Percentiles rank a stretch among this genome's conserved stretches.
Conservation (phyloP, 2,113 vertebrate species). For the Cariama cristata region DNA sequence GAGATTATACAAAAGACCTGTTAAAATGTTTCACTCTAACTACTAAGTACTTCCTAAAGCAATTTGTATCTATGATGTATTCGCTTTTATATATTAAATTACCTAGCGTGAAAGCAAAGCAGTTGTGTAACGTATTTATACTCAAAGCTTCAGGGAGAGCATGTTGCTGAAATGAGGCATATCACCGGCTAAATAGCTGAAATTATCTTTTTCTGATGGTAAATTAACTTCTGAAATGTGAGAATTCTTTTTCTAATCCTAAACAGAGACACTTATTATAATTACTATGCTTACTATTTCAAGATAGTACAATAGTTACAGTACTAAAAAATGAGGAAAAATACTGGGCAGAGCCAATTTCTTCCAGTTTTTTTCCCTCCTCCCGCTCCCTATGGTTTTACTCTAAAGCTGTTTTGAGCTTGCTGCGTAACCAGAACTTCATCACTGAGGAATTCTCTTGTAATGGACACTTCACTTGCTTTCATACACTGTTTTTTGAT, state of each 20-base stretch:
- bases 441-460: not conserved
- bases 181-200: not conserved
- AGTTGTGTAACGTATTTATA: not conserved
- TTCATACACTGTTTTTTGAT: not conserved
- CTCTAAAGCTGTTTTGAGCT: not conserved
- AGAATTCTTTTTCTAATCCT: not conserved
- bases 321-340: not conserved
- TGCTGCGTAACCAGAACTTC: not conserved
- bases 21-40: not conserved
- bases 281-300: not conserved
- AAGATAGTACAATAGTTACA: not conserved
- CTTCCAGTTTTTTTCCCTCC: not conserved
- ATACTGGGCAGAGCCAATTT: not conserved
- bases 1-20: not conserved
- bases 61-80: not conserved
- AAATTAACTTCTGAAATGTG: not conserved
- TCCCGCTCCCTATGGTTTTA: not conserved
- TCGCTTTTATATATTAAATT: not conserved
- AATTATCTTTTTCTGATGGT: not conserved
- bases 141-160: not conserved
- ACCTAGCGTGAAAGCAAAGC: not conserved
- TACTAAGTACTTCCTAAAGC: not conserved
- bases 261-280: not conserved
- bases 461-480: not conserved
- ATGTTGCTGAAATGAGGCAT: rapidly evolving